Conservation (phyloP, 2,113 vertebrate species). For the Zingel zingel region DNA sequence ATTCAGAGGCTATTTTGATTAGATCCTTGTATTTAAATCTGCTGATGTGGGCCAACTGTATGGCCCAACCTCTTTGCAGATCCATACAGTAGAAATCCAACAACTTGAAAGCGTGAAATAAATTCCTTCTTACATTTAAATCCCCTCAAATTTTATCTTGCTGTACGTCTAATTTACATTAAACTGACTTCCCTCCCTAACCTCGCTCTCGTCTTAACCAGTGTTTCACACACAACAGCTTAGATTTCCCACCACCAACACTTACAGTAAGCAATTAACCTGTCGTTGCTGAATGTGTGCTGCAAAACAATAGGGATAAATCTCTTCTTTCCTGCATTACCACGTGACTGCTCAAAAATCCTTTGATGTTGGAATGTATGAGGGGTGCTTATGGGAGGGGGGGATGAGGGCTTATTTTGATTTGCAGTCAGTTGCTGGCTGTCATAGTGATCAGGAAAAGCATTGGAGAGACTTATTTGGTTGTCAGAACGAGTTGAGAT, state of each 20-base stretch:
- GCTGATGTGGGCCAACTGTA: not conserved
- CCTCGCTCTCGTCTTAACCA: not conserved
- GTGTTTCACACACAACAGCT: not conserved
- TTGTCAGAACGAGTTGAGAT: constrained; percentile 37
- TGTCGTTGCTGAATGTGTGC: constrained; percentile 13
- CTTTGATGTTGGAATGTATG: constrained; percentile 24
- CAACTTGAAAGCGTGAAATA: not conserved
- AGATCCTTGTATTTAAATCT: not conserved
- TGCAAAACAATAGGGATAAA: constrained; percentile 38
- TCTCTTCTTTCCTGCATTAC: constrained; percentile 14
- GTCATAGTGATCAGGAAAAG: constrained; percentile 41
- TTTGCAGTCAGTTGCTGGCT: constrained; percentile 37
- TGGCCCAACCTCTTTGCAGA: not conserved
- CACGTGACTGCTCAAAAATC: constrained; percentile 44
- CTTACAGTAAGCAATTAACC: constrained; percentile 41
- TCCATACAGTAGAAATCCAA: not conserved
- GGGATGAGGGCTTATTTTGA: constrained; percentile 15
- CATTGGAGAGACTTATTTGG: constrained; percentile 20
- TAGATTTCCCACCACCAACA: constrained; percentile 9
- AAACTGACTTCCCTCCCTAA: not conserved
- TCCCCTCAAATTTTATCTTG: not conserved
- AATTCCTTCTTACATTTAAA: not conserved
- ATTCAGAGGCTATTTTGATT: not conserved
- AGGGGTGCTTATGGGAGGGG: not conserved
- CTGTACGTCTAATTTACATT: constrained; percentile 4